phyloP scores from a whole-genome alignment of 30 jellyfish, hydroid and myxozoan species.

The Hydra vulgaris region DNA sequence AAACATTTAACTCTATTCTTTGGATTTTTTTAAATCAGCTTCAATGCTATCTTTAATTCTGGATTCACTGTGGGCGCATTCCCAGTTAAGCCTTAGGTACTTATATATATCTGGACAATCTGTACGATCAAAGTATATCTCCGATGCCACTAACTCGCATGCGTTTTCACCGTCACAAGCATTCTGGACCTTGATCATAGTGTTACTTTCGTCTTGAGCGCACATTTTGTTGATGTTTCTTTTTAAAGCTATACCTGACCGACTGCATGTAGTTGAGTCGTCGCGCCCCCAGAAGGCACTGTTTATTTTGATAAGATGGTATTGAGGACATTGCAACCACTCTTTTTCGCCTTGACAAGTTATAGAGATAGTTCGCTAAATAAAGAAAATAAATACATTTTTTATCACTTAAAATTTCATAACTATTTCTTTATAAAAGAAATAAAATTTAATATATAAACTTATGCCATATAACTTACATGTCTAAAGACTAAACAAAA shows the following conservation, averaged over 20 bases:
- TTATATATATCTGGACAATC: conserved; percentile 83
- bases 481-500: too few species aligned
- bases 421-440: too few species aligned
- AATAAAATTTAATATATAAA: too few species aligned
- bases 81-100: conserved; percentile 65
- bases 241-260: conserved; percentile 33
- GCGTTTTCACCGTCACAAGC: conserved; percentile 72
- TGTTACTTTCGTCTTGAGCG: conserved; percentile 63
- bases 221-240: conserved; percentile 69
- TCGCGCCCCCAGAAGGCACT: conserved; percentile 99
- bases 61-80: conserved; percentile 74
- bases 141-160: conserved; percentile 68
- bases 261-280: conserved; percentile 73
- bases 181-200: conserved; percentile 55
- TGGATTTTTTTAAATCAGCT: not conserved
- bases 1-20: too few species aligned
- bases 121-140: conserved; percentile 62
- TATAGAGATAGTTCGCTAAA: conserved; percentile 29
- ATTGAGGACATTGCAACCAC: conserved; percentile 61
- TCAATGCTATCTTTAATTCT: conserved; percentile 20
- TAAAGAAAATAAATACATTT: not conserved
- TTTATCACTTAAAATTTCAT: too few species aligned
- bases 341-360: conserved; percentile 87
- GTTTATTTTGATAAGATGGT: conserved; percentile 69
- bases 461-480: too few species aligned